Evolutionary conservation across 2,113 vertebrate genomes (phyloP), one percentile per base, ranked within the genome.

Genomic region (Thinocorus orbignyianus): DNA sequence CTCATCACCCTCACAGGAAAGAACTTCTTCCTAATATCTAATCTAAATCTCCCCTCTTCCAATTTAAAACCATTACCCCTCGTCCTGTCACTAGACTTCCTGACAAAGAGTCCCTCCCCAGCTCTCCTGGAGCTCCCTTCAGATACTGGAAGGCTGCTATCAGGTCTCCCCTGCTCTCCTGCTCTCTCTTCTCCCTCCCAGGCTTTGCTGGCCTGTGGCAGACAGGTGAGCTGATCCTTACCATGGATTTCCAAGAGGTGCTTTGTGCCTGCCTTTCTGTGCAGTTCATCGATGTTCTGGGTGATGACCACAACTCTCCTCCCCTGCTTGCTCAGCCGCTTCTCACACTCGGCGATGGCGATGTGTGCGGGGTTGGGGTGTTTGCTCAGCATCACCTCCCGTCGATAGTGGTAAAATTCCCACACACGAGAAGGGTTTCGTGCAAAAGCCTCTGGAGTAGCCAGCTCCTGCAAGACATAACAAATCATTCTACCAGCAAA

Each of bases 341-440:
- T 97, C 92, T 99, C 99, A 1, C 99, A 99, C 93, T 99, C 98
- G 0, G 99, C 99, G 3, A 99, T 99, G 65, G 99, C 99, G 1
- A 98, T 4, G 60, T 99, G 99, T 0, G 98, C 99, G 0, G 98
- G 90, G 6, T 98, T 99, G 8, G 99, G 99, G 4, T 96, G 97
- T 88, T 98, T 99, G 16, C 92, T 98, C 93, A 98, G 60, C 81
- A 98, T 98, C 85, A 99, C 57, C 65, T 99, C 98, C 68, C 99
- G 97, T 6, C 99, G 98, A 97, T 99, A 99, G 73, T 99, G 99
- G 97, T 99, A 99, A 83, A 99, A 99, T 88, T 99, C 99, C 99
- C 99, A 99, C 17, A 99, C 99, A 1, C 98, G 98, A 5, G 99
- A 99, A 0, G 99, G 99, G 95, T 98, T 98, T 19, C 98, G 98